Evolutionary conservation across 92 coral and sea anemone species (phyloP).

Genomic region (Palythoa heliodiscus): DNA sequence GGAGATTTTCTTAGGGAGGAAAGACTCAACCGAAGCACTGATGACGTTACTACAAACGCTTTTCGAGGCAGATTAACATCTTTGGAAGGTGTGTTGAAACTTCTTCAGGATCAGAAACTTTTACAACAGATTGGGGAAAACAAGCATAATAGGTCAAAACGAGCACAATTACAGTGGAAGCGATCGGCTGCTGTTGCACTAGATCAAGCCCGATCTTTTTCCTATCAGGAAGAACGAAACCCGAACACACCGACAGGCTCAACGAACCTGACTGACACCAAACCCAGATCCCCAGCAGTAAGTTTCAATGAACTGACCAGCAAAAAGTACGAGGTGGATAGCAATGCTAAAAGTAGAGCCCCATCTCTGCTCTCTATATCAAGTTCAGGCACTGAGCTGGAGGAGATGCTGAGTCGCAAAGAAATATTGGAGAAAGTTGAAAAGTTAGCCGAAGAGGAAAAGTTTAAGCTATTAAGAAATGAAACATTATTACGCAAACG

Average conservation of each 20-base stretch:
- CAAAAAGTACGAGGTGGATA: conserved; percentile 25
- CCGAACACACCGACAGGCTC: neutral
- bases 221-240: conserved; percentile 54
- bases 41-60: conserved; percentile 29
- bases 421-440: conserved; percentile 78
- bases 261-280: neutral
- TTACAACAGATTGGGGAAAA: conserved; percentile 85
- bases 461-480: conserved; percentile 70
- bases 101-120: conserved; percentile 87
- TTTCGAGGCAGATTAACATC: conserved; percentile 68
- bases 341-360: conserved; percentile 18
- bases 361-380: conserved; percentile 7
- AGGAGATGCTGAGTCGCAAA: conserved; percentile 42
- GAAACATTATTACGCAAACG: conserved; percentile 90
- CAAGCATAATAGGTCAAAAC: conserved; percentile 56
- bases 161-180: conserved; percentile 85
- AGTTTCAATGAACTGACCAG: conserved; percentile 18
- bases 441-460: conserved; percentile 86
- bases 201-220: conserved; percentile 57
- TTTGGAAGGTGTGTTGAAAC: conserved; percentile 80
- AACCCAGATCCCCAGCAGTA: conserved; percentile 1
- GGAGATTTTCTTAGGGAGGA: conserved; percentile 38
- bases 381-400: conserved; percentile 42
- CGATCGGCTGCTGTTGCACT: conserved; percentile 86
- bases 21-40: conserved; percentile 27